A percentile compares a stretch with the other conserved stretches of the same genome.
Evolutionary conservation across 2,797 vertebrate species (phyloP).

Genomic region (Chromis chromis): DNA sequence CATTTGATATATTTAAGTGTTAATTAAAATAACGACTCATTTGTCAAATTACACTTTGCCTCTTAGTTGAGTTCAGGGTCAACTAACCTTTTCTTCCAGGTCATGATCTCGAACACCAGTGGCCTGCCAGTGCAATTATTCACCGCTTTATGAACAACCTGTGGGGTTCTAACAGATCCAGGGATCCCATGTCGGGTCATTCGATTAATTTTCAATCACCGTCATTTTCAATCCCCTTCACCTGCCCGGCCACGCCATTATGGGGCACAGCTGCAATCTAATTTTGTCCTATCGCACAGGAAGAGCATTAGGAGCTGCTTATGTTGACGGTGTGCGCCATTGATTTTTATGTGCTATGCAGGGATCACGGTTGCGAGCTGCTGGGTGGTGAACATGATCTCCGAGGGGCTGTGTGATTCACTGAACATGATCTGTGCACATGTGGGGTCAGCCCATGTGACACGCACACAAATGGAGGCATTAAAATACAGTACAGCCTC

Average conservation of each 20-base stretch:
- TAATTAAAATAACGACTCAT: slow-evolving; percentile 20
- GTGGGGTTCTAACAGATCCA: slow-evolving; percentile 78
- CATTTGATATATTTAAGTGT: neutral
- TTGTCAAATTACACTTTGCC: slow-evolving; percentile 27
- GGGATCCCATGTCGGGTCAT: slow-evolving; percentile 83
- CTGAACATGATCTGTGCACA: slow-evolving; percentile 51
- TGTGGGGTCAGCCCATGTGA: slow-evolving; percentile 39
- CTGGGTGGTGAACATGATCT: slow-evolving; percentile 68
- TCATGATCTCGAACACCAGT: slow-evolving; percentile 36
- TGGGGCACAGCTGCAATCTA: slow-evolving; percentile 82
- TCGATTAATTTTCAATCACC: slow-evolving; percentile 86
- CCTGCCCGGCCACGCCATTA: slow-evolving; percentile 83
- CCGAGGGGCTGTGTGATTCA: slow-evolving; percentile 50
- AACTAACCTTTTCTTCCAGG: slow-evolving; percentile 46
- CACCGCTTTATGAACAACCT: slow-evolving; percentile 70
- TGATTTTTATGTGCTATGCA: slow-evolving; percentile 77
- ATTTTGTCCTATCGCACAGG: slow-evolving; percentile 84
- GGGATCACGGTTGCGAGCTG: slow-evolving; percentile 61
- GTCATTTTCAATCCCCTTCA: slow-evolving; percentile 83
- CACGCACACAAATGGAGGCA: slow-evolving; percentile 5
- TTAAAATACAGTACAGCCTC: slow-evolving; percentile 28
- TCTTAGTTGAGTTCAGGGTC: slow-evolving; percentile 12
- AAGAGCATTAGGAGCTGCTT: slow-evolving; percentile 82
- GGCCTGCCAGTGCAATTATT: slow-evolving; percentile 67
- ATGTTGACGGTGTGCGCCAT: slow-evolving; percentile 83